Percentiles rank a stretch among this genome's conserved stretches.
phyloP scores from a whole-genome alignment of 2,888 invertebrate genomes.

The Sarcophaga subvicina region DNA sequence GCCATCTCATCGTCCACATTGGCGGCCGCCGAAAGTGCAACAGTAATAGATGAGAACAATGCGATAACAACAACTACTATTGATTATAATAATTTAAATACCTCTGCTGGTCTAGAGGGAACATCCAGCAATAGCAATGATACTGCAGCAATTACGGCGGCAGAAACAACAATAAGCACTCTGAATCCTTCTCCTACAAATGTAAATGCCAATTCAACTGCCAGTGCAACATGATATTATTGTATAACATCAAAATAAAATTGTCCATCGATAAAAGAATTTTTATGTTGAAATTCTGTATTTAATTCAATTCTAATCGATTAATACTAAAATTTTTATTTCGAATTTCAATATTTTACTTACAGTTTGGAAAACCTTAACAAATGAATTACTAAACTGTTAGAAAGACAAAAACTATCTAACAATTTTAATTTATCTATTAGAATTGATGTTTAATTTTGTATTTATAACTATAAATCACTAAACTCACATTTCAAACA shows the following conservation, averaged over 20 bases:
- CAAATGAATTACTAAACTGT: too few species aligned
- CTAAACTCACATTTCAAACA: slow-evolving; percentile 9
- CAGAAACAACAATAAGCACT: slow-evolving; percentile 49
- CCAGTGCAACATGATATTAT: slow-evolving; percentile 75
- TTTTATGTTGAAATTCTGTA: background rate
- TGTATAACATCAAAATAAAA: slow-evolving; percentile 58
- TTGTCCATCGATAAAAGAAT: slow-evolving; percentile 27
- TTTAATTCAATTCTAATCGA: slow-evolving; percentile 42
- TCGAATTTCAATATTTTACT: too few species aligned
- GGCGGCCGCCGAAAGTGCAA: slow-evolving; percentile 15
- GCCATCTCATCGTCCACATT: slow-evolving; percentile 15
- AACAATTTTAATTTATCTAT: too few species aligned
- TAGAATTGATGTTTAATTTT: background rate
- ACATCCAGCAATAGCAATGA: slow-evolving; percentile 36
- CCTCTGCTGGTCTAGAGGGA: slow-evolving; percentile 48
- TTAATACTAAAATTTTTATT: slow-evolving; percentile 28
- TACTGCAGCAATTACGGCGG: slow-evolving; percentile 20
- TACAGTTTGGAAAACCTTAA: too few species aligned
- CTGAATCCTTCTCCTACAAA: slow-evolving; percentile 42
- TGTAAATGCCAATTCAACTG: slow-evolving; percentile 57
- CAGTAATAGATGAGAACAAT: slow-evolving; percentile 41
- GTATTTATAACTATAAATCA: slow-evolving; percentile 9
- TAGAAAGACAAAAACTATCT: too few species aligned
- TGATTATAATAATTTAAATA: slow-evolving; percentile 49
- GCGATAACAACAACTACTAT: slow-evolving; percentile 19